phyloP scores from a whole-genome alignment of 2,888 invertebrate species.

The Sinopyrophorus schimmeli region DNA sequence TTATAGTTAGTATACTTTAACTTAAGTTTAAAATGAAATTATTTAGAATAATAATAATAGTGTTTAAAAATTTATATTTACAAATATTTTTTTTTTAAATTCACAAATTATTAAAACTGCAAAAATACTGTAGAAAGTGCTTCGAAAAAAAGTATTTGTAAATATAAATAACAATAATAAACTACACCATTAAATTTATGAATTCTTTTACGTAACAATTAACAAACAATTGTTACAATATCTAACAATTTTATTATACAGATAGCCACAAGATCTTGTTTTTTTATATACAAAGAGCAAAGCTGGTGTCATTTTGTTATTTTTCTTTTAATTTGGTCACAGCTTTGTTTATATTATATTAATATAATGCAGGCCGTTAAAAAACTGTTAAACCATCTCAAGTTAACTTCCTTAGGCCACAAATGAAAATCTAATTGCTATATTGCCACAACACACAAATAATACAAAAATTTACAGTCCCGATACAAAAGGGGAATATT shows the following conservation, averaged over 20 bases:
- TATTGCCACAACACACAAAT: slow-evolving; percentile 14
- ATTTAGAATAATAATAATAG: slow-evolving; percentile 14
- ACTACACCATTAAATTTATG: slow-evolving; percentile 32
- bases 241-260: slow-evolving; percentile 33
- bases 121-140: slow-evolving; percentile 25
- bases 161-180: slow-evolving; percentile 34
- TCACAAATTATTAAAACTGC: too few relatives aligned
- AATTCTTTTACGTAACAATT: slow-evolving; percentile 29
- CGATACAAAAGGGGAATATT: not conserved
- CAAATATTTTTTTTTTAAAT: slow-evolving; percentile 20
- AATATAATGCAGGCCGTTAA: too few relatives aligned
- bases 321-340: slow-evolving; percentile 28
- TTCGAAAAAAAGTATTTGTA: slow-evolving; percentile 21
- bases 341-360: too few relatives aligned
- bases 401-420: not conserved
- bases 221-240: slow-evolving; percentile 30
- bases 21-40: slow-evolving; percentile 6
- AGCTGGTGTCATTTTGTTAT: slow-evolving; percentile 20
- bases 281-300: slow-evolving; percentile 29
- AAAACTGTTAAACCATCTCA: too few relatives aligned
- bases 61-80: slow-evolving; percentile 24
- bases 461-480: slow-evolving; percentile 9
- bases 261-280: slow-evolving; percentile 25
- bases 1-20: too few relatives aligned
- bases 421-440: slow-evolving; percentile 1